Evolutionary conservation across 2,797 vertebrate genomes (phyloP).

Genomic region (Periparus ater): DNA sequence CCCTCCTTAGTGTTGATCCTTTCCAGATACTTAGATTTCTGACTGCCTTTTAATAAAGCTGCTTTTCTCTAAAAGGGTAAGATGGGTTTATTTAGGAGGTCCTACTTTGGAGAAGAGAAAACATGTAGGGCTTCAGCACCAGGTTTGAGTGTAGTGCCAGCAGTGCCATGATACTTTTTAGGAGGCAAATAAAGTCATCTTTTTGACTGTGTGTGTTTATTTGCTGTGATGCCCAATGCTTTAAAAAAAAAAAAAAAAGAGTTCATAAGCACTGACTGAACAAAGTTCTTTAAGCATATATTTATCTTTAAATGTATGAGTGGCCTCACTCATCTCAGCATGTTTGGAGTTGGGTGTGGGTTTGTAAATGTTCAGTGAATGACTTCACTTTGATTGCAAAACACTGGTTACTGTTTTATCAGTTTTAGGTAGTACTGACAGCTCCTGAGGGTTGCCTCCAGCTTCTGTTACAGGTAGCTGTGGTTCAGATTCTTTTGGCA

Average conservation of each 20-base stretch:
- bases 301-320: background rate
- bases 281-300: background rate
- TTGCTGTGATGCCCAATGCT: background rate
- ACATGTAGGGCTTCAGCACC: background rate
- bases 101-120: background rate
- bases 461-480: background rate
- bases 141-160: background rate
- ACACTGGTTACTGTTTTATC: background rate
- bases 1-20: conserved; percentile 25
- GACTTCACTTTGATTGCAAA: background rate
- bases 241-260: background rate
- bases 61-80: conserved; percentile 33
- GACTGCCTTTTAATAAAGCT: conserved; percentile 31
- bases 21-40: conserved; percentile 42
- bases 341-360: background rate
- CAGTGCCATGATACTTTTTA: background rate
- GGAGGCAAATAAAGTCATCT: background rate
- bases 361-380: background rate
- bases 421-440: background rate
- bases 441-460: background rate
- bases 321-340: background rate
- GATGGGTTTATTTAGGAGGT: background rate
- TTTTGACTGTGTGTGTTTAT: background rate
- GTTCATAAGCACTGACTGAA: background rate
- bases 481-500: background rate